Evolutionary conservation across 2,797 vertebrate species (phyloP).

Genomic region (Todus mexicanus): DNA sequence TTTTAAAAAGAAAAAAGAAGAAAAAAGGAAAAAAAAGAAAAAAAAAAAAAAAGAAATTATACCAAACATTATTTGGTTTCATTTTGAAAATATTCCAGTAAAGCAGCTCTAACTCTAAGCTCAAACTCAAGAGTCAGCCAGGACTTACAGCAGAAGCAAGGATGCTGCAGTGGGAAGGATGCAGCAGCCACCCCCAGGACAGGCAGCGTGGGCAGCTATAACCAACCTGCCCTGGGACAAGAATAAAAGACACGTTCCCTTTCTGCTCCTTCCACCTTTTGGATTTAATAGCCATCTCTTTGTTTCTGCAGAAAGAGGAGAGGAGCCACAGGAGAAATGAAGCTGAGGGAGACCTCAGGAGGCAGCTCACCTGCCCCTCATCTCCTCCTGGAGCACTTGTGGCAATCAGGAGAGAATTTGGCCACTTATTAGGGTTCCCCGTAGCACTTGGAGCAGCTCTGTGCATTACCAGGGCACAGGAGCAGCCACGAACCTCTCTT

Average conservation of each 20-base stretch:
- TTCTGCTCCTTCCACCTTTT: neutral
- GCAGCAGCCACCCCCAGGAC: neutral
- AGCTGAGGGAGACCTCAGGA: neutral
- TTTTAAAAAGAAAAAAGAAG: neutral
- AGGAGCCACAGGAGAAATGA: neutral
- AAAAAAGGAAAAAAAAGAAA: neutral
- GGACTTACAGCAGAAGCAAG: neutral
- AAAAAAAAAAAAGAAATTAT: neutral
- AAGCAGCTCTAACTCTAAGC: neutral
- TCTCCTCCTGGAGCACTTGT: neutral
- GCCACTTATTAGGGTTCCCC: neutral
- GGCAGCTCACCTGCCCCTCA: neutral
- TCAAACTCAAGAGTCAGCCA: neutral
- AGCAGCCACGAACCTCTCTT: neutral
- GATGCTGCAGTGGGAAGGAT: neutral
- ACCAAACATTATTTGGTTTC: neutral
- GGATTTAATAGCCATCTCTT: neutral
- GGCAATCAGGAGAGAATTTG: neutral
- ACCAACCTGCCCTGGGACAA: neutral
- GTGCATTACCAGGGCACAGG: fast-evolving
- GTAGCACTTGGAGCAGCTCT: fast-evolving
- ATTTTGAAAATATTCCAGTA: neutral
- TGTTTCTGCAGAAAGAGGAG: neutral
- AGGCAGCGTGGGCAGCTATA: neutral
- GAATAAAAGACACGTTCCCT: neutral